Conservation (phyloP, 2,113 vertebrate genomes). For the Actinemys pallida region DNA sequence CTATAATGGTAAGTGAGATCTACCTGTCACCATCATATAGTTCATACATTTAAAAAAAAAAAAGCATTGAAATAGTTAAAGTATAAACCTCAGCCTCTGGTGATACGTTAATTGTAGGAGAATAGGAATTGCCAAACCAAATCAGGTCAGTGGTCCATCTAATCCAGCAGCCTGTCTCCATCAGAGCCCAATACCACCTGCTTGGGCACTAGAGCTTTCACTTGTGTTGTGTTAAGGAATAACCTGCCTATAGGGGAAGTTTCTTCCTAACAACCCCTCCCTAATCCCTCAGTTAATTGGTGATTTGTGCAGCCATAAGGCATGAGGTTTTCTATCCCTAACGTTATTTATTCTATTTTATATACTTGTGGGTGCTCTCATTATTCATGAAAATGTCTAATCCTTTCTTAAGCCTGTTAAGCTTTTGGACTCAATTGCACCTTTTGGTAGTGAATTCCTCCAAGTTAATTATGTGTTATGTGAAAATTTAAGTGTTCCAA, state of each 20-base stretch:
- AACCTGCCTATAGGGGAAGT: fast-evolving
- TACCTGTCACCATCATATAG: not conserved
- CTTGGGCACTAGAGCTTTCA: not conserved
- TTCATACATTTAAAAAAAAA: not conserved
- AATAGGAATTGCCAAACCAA: not conserved
- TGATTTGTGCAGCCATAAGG: not conserved
- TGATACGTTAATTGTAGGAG: not conserved
- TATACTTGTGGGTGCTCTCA: not conserved
- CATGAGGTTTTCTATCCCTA: not conserved
- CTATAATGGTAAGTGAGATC: not conserved
- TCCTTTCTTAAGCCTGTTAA: not conserved
- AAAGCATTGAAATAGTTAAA: not conserved
- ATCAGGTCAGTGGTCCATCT: not conserved
- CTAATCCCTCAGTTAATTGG: not conserved
- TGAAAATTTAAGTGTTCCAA: not conserved
- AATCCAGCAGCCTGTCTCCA: fast-evolving
- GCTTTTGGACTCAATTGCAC: not conserved
- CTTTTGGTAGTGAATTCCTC: not conserved
- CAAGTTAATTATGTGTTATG: not conserved
- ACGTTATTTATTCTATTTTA: not conserved
- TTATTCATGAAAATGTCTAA: not conserved
- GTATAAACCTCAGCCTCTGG: not conserved
- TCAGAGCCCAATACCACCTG: not conserved
- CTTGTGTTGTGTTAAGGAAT: not conserved
- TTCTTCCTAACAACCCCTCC: not conserved